These are phyloP conservation scores for Hybognathus amarus DNA, from an alignment of 2,797 vertebrate genomes.

Conservation along the genomic window DNA sequence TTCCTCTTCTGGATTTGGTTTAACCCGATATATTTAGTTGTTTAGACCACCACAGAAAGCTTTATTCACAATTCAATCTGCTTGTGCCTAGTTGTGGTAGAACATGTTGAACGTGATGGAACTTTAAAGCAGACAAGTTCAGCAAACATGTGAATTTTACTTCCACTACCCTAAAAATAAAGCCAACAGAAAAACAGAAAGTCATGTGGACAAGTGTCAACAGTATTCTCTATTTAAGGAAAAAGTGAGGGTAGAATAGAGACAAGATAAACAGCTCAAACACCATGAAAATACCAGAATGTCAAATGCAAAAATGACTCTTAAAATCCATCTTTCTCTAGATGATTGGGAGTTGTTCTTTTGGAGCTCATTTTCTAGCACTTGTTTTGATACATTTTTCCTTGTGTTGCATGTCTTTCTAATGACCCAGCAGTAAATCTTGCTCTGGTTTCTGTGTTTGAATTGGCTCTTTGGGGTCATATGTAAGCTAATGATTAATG, in stretches of 20 bases:
- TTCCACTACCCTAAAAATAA: slow-evolving; percentile 3
- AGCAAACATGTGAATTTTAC: neutral
- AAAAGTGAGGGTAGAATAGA: slow-evolving; percentile 6
- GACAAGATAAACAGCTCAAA: slow-evolving; percentile 22
- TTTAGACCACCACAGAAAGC: slow-evolving; percentile 31
- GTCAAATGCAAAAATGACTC: slow-evolving; percentile 28
- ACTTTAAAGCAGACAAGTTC: neutral
- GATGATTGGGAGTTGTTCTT: slow-evolving; percentile 1
- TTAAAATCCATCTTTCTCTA: slow-evolving; percentile 23
- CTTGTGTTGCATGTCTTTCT: slow-evolving; percentile 45
- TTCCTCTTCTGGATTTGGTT: slow-evolving; percentile 22
- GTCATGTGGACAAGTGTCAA: neutral
- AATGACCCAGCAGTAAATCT: slow-evolving; percentile 63
- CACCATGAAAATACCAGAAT: neutral
- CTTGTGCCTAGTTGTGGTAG: slow-evolving; percentile 13
- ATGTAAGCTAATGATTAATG: slow-evolving; percentile 56
- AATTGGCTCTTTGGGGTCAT: slow-evolving; percentile 56
- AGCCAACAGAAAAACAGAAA: neutral
- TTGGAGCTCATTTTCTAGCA: slow-evolving; percentile 31
- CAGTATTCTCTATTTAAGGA: neutral
- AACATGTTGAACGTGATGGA: slow-evolving; percentile 8
- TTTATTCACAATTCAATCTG: neutral
- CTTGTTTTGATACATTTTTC: slow-evolving; percentile 43
- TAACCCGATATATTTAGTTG: neutral
- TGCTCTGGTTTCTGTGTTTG: slow-evolving; percentile 58